These are phyloP conservation scores for Schrankia costaestrigalis DNA, from an alignment of 2,888 invertebrate species.

Conservation along the genomic window DNA sequence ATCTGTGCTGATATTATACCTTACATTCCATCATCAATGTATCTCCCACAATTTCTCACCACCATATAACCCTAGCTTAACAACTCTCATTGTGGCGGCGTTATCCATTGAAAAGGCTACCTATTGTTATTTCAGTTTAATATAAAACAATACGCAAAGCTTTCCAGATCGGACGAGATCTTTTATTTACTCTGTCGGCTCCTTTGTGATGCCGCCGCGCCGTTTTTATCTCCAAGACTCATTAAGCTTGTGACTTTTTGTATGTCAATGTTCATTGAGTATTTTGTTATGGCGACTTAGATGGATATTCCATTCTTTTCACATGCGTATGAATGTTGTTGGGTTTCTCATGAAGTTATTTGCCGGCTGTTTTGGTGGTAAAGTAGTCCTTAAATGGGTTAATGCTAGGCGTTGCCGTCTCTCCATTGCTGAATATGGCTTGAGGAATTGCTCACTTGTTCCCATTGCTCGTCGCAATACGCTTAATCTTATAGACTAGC, in stretches of 20 bases:
- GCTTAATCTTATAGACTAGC: too few relatives aligned
- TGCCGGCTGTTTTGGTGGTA: slow-evolving; percentile 1
- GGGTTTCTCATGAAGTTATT: slow-evolving; percentile 16
- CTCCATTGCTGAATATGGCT: too few relatives aligned
- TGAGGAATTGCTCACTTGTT: too few relatives aligned
- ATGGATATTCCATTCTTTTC: slow-evolving; percentile 39
- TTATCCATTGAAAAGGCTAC: slow-evolving; percentile 76
- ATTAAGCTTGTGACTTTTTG: slow-evolving; percentile 52
- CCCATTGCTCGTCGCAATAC: too few relatives aligned
- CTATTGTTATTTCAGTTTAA: slow-evolving; percentile 79
- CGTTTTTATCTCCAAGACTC: slow-evolving; percentile 69
- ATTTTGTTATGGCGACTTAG: slow-evolving; percentile 42
- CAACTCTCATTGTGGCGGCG: slow-evolving; percentile 72
- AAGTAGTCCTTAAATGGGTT: not conserved
- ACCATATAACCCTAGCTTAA: slow-evolving; percentile 47
- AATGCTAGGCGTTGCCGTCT: too few relatives aligned
- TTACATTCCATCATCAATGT: not conserved
- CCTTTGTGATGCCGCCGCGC: slow-evolving; percentile 70
- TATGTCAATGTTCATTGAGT: slow-evolving; percentile 37
- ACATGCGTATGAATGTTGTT: slow-evolving; percentile 22
- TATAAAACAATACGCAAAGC: slow-evolving; percentile 78
- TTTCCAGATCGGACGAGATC: slow-evolving; percentile 61
- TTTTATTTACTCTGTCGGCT: slow-evolving; percentile 62
- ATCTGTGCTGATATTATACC: too few relatives aligned
- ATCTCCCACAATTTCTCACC: slow-evolving; percentile 11